Evolutionary conservation across 1,140 invertebrate species (phyloP).

Genomic region (Cepaea nemoralis): DNA sequence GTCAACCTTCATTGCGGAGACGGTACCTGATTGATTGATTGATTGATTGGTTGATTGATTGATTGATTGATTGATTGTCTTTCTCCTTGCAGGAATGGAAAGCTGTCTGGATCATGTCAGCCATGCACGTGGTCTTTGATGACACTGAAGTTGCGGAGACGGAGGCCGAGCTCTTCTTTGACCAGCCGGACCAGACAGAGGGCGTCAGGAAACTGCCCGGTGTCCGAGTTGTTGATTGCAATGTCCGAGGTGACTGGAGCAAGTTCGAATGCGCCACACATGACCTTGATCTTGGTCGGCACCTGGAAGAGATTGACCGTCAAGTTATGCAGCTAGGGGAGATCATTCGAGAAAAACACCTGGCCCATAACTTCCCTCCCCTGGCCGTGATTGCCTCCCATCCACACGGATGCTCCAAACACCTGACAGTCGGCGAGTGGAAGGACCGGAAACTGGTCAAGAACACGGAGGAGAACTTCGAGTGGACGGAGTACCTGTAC

Average conservation of each 20-base stretch:
- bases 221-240: slow-evolving; percentile 4
- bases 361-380: not conserved
- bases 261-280: slow-evolving; percentile 21
- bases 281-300: not conserved
- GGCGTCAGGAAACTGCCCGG: not conserved
- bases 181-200: not conserved
- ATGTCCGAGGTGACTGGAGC: not conserved
- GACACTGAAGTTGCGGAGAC: not conserved
- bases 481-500: not conserved
- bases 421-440: not conserved
- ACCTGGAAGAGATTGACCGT: not conserved
- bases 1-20: too few species aligned
- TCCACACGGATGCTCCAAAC: not conserved
- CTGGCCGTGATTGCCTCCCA: slow-evolving; percentile 16
- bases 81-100: not conserved
- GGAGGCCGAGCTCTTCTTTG: not conserved
- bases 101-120: slow-evolving; percentile 17
- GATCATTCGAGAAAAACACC: not conserved
- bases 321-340: not conserved
- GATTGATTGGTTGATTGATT: not conserved
- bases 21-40: too few species aligned
- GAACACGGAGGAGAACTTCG: not conserved
- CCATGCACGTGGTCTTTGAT: slow-evolving; percentile 8
- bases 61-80: not conserved
- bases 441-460: not conserved